These are phyloP conservation scores for Leuciscus waleckii DNA, from an alignment of 2,797 vertebrate genomes.

Conservation along the genomic window DNA sequence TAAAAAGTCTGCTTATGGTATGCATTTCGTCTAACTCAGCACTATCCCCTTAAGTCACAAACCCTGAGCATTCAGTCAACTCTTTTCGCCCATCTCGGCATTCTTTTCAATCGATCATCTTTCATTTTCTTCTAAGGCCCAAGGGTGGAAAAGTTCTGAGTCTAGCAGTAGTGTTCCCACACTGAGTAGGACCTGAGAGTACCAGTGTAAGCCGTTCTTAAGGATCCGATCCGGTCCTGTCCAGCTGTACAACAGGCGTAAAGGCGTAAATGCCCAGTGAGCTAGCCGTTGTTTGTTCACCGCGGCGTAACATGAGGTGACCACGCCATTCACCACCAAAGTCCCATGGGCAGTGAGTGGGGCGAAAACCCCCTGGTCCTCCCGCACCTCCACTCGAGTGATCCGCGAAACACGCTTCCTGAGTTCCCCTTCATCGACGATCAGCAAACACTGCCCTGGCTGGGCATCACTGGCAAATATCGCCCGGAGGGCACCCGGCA, in stretches of 20 bases:
- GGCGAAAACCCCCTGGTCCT: slow-evolving; percentile 82
- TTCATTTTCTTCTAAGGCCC: slow-evolving; percentile 76
- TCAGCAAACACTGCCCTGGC: slow-evolving; percentile 87
- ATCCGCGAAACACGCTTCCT: slow-evolving; percentile 77
- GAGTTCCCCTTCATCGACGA: slow-evolving; percentile 67
- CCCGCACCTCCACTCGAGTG: slow-evolving; percentile 68
- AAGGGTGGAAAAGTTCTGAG: slow-evolving; percentile 83
- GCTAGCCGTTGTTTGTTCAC: slow-evolving; percentile 86
- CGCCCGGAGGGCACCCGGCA: slow-evolving; percentile 70
- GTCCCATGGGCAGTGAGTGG: slow-evolving; percentile 89
- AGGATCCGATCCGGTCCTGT: slow-evolving; percentile 66
- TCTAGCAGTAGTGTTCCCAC: slow-evolving; percentile 84
- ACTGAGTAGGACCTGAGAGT: slow-evolving; percentile 84
- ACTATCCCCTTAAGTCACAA: not conserved
- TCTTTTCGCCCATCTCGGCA: not conserved
- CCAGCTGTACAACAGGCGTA: slow-evolving; percentile 85
- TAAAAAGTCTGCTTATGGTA: slow-evolving; percentile 14
- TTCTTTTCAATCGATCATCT: slow-evolving; percentile 59
- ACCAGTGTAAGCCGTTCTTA: slow-evolving; percentile 89
- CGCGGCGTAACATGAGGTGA: slow-evolving; percentile 89
- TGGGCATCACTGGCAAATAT: slow-evolving; percentile 83
- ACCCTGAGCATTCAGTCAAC: slow-evolving; percentile 28
- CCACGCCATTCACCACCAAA: slow-evolving; percentile 86
- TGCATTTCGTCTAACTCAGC: not conserved
- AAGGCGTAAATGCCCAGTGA: slow-evolving; percentile 88